phyloP scores from a whole-genome alignment of 1,140 invertebrate species.

The Halictus rubicundus region DNA sequence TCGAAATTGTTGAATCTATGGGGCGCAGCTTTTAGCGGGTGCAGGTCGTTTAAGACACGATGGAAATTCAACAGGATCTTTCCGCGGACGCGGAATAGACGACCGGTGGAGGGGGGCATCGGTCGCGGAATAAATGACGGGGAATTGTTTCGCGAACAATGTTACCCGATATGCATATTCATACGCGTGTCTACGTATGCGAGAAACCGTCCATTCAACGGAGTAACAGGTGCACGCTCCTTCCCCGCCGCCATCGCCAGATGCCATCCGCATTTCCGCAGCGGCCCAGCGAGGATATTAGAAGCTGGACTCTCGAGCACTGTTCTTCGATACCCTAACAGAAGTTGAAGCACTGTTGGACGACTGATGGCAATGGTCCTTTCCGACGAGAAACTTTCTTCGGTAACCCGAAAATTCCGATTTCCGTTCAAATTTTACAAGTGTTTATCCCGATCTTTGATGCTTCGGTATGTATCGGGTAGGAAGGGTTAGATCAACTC shows the following conservation, averaged over 20 bases:
- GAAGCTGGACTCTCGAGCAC: neutral
- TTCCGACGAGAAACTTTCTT: no score
- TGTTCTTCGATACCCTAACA: neutral
- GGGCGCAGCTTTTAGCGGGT: neutral
- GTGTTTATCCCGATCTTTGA: no score
- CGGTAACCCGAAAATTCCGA: no score
- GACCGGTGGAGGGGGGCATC: neutral
- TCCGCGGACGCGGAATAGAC: neutral
- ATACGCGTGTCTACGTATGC: slow-evolving; percentile 26
- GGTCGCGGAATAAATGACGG: neutral
- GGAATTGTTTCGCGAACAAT: slow-evolving; percentile 1
- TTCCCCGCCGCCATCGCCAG: neutral
- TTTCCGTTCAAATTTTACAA: no score
- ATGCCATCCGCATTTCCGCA: slow-evolving; percentile 20
- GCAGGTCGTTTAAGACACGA: neutral
- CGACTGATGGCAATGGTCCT: no score
- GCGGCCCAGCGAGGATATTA: slow-evolving; percentile 14
- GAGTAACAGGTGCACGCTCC: slow-evolving; percentile 43
- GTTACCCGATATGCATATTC: slow-evolving; percentile 18
- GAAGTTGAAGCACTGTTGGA: no score
- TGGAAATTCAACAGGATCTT: neutral
- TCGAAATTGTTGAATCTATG: slow-evolving; percentile 15
- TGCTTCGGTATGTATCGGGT: no score
- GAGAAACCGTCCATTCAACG: slow-evolving; percentile 17
- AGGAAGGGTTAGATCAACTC: no score